A percentile compares a stretch with the other conserved stretches of the same genome.
Evolutionary conservation across 2,888 invertebrate species (phyloP).

Genomic region (Agrypnus murinus): DNA sequence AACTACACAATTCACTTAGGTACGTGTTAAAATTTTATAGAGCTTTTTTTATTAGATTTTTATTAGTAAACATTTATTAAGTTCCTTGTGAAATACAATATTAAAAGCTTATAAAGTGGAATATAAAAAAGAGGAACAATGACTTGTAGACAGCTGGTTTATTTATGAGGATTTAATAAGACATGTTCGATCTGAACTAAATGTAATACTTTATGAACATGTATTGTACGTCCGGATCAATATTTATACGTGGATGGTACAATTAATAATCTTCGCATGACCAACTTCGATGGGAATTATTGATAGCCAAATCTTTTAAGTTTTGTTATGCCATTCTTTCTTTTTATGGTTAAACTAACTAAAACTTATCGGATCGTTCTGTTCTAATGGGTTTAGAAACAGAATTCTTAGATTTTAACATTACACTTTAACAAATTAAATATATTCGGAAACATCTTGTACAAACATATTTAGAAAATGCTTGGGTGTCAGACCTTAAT

Average conservation of each 20-base stretch:
- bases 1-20: no score
- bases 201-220: conserved; percentile 51
- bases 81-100: conserved; percentile 23
- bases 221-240: conserved; percentile 47
- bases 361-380: not conserved
- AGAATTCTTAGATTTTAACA: conserved; percentile 9
- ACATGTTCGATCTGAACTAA: conserved; percentile 52
- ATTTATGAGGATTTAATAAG: conserved; percentile 57
- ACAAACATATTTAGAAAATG: conserved; percentile 9
- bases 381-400: not conserved
- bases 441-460: conserved; percentile 16
- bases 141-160: conserved; percentile 52
- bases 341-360: not conserved
- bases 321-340: not conserved
- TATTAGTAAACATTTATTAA: conserved; percentile 15
- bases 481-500: conserved; percentile 24
- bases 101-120: conserved; percentile 28
- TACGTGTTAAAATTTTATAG: not conserved
- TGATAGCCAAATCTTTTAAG: conserved; percentile 21
- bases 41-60: not conserved
- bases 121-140: conserved; percentile 47
- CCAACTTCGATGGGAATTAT: conserved; percentile 35
- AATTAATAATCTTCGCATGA: conserved; percentile 50
- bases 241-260: conserved; percentile 45
- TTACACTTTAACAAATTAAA: conserved; percentile 7